Percentiles rank a stretch among this genome's conserved stretches.
These are phyloP conservation scores for Hystrix cristata DNA, from an alignment of 2,113 vertebrate genomes.

Conservation along the genomic window DNA sequence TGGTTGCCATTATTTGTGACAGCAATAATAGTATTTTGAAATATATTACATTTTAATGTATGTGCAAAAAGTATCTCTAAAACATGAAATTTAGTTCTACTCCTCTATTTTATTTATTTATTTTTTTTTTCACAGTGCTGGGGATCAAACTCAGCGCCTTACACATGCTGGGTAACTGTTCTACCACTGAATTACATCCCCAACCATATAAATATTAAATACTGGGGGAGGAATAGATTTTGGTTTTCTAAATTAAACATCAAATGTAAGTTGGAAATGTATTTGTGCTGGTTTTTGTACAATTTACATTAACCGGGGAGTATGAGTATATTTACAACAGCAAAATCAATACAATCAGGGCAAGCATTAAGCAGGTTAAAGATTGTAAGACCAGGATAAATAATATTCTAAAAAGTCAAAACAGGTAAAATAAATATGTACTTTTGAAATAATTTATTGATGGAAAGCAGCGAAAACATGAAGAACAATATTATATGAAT, in stretches of 20 bases:
- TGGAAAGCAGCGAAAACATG: conserved; percentile 16
- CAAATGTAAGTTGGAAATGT: not conserved
- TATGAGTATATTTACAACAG: not conserved
- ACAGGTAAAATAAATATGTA: not conserved
- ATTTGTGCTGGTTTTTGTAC: not conserved
- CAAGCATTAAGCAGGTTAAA: not conserved
- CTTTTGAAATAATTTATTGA: not conserved
- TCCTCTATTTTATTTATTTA: not conserved
- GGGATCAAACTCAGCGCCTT: not conserved
- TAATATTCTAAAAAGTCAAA: conserved; percentile 22
- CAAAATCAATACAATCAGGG: not conserved
- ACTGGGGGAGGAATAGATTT: not conserved
- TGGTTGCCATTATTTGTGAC: not conserved
- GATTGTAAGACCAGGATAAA: not conserved
- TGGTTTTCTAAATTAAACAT: not conserved
- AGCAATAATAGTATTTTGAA: not conserved
- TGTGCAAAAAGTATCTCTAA: not conserved
- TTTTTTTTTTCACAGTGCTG: not conserved
- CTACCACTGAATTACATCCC: not conserved
- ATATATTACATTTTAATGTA: not conserved
- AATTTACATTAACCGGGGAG: not conserved
- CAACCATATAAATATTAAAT: not conserved
- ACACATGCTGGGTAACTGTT: not conserved
- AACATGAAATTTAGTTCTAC: not conserved
- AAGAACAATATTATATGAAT: not conserved